phyloP scores from a whole-genome alignment of 92 coral and sea anemone genomes.

The Pocillopora meandrina region DNA sequence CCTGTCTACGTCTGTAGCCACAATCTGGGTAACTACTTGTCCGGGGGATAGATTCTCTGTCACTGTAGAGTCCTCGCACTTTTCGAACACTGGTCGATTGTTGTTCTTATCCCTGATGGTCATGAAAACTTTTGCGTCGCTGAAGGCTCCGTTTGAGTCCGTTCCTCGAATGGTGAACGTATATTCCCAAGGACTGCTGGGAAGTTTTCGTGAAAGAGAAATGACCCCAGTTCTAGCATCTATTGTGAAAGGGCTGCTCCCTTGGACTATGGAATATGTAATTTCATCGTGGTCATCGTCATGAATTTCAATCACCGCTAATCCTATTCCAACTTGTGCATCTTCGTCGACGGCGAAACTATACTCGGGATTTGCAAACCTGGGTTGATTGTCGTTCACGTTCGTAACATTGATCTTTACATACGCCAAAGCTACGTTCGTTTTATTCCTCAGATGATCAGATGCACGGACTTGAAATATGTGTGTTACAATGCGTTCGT shows the following conservation, averaged over 20 bases:
- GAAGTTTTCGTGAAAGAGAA: constrained; percentile 38
- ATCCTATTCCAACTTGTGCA: constrained; percentile 57
- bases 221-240: constrained; percentile 60
- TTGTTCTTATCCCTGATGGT: constrained; percentile 58
- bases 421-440: constrained; percentile 57
- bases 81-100: constrained; percentile 61
- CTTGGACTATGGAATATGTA: constrained; percentile 52
- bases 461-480: constrained; percentile 58
- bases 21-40: constrained; percentile 59
- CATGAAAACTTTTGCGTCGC: constrained; percentile 50
- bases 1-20: constrained; percentile 70
- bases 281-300: constrained; percentile 63
- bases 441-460: constrained; percentile 32
- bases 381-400: constrained; percentile 78
- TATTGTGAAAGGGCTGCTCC: constrained; percentile 60
- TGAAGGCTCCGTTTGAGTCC: constrained; percentile 35
- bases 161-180: constrained; percentile 69
- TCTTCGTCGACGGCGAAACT: constrained; percentile 64
- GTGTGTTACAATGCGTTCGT: constrained; percentile 49
- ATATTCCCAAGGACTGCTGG: constrained; percentile 52
- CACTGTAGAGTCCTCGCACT: constrained; percentile 54
- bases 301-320: constrained; percentile 68
- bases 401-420: constrained; percentile 67
- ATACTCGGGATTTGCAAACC: constrained; percentile 45
- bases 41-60: constrained; percentile 79